Conservation (phyloP, 2,888 invertebrate species). For the Lottia scabra region DNA sequence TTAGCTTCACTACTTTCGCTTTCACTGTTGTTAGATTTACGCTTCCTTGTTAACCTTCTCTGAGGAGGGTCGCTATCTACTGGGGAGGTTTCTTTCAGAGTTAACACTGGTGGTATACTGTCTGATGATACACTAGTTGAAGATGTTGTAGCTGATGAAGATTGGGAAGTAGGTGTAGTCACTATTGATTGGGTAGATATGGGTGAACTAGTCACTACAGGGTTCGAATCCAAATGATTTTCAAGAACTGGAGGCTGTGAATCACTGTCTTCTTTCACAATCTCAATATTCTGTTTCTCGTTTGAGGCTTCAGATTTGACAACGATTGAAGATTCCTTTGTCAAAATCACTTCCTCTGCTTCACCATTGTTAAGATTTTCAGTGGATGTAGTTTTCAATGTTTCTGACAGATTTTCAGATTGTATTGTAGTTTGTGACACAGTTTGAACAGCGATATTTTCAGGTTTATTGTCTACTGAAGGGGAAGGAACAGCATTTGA, state of each 20-base stretch:
- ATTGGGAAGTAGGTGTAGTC: not conserved
- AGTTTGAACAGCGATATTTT: not conserved
- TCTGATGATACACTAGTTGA: not conserved
- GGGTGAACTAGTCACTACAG: not conserved
- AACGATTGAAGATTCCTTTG: not conserved
- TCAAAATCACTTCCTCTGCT: not conserved
- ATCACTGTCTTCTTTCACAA: not conserved
- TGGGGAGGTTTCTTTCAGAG: not conserved
- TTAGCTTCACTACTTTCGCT: conserved; percentile 17
- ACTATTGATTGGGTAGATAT: not conserved
- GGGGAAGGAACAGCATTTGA: not conserved
- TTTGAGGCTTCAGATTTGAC: not conserved
- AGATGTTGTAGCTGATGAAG: not conserved
- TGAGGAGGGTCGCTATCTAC: conserved; percentile 11
- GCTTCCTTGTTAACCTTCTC: conserved; percentile 24
- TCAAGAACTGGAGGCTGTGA: not conserved
- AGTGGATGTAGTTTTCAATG: not conserved
- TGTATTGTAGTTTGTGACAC: not conserved
- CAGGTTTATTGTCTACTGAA: not conserved
- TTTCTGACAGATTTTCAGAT: not conserved
- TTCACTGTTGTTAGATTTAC: conserved; percentile 30
- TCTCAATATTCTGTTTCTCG: not conserved
- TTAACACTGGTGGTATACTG: not conserved
- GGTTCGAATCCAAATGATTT: not conserved
- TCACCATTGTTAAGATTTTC: not conserved